Evolutionary conservation across 2,888 invertebrate genomes (phyloP).

Genomic region (Iphiclides podalirius): DNA sequence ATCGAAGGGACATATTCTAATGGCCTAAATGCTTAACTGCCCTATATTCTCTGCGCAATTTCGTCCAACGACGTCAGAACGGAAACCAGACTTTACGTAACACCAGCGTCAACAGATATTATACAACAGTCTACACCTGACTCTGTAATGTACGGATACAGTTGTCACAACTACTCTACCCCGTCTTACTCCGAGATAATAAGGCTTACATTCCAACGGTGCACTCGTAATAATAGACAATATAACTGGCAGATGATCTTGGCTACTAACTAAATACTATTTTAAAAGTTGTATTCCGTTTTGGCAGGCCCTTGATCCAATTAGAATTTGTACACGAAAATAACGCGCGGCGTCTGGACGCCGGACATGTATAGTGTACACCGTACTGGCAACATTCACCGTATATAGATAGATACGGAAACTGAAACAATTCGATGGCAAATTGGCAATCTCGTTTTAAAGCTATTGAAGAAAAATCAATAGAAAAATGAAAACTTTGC

Average conservation of each 20-base stretch:
- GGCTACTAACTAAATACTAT: slow-evolving; percentile 66
- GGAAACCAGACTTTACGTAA: slow-evolving; percentile 35
- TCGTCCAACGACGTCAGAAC: slow-evolving; percentile 34
- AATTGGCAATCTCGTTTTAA: too few species aligned
- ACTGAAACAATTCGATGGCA: too few species aligned
- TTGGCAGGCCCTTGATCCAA: slow-evolving; percentile 68
- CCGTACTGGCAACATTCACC: background rate
- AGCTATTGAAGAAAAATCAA: too few species aligned
- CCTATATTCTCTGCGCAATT: slow-evolving; percentile 22
- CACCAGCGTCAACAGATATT: slow-evolving; percentile 34
- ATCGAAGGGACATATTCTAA: too few species aligned
- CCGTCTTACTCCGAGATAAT: slow-evolving; percentile 21
- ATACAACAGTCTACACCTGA: slow-evolving; percentile 43
- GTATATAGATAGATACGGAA: too few species aligned
- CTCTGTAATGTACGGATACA: slow-evolving; percentile 30
- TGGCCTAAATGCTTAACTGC: slow-evolving; percentile 7
- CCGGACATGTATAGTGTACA: slow-evolving; percentile 11
- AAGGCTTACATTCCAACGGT: slow-evolving; percentile 45
- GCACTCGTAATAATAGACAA: slow-evolving; percentile 60
- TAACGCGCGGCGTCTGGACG: slow-evolving; percentile 38
- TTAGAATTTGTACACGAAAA: slow-evolving; percentile 45
- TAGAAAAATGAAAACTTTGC: too few species aligned
- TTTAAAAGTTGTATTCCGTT: slow-evolving; percentile 55
- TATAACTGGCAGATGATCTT: slow-evolving; percentile 64
- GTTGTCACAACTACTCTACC: slow-evolving; percentile 12